Evolutionary conservation across 1,140 invertebrate genomes (phyloP).

Genomic region (Pachyrhynchus sulphureomaculatus): DNA sequence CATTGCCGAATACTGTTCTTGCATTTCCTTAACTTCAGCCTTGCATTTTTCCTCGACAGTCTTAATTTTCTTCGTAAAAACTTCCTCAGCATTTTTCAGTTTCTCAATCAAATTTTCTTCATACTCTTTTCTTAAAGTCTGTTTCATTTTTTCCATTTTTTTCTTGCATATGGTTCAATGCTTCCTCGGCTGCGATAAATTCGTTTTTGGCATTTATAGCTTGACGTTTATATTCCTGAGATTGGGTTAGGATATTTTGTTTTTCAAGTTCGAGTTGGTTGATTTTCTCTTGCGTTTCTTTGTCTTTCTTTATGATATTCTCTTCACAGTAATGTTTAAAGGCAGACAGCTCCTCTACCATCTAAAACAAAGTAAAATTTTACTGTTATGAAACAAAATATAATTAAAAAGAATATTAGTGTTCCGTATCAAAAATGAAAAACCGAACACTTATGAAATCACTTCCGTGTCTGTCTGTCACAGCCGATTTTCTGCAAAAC

Average conservation of each 20-base stretch:
- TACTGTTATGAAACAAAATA: not conserved
- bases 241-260: constrained; percentile 42
- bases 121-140: constrained; percentile 16
- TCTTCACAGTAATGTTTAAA: constrained; percentile 27
- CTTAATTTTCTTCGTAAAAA: constrained; percentile 41
- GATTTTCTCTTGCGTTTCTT: constrained; percentile 39
- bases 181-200: constrained; percentile 46
- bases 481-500: too few relatives aligned
- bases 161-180: constrained; percentile 20
- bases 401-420: not conserved
- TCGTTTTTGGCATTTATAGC: constrained; percentile 47
- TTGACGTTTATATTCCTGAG: constrained; percentile 29
- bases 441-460: not conserved
- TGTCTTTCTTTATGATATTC: constrained; percentile 34
- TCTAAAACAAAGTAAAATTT: not conserved
- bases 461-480: too few relatives aligned
- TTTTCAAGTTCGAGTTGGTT: constrained; percentile 47
- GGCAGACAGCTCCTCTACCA: constrained; percentile 18
- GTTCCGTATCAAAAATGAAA: too few relatives aligned
- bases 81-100: constrained; percentile 47
- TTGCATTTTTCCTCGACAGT: constrained; percentile 36
- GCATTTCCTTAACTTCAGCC: constrained; percentile 21
- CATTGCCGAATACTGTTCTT: constrained; percentile 5
- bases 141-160: constrained; percentile 23
- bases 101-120: constrained; percentile 24